Conservation (phyloP, 2,797 vertebrate genomes). For the Chelon labrosus region DNA sequence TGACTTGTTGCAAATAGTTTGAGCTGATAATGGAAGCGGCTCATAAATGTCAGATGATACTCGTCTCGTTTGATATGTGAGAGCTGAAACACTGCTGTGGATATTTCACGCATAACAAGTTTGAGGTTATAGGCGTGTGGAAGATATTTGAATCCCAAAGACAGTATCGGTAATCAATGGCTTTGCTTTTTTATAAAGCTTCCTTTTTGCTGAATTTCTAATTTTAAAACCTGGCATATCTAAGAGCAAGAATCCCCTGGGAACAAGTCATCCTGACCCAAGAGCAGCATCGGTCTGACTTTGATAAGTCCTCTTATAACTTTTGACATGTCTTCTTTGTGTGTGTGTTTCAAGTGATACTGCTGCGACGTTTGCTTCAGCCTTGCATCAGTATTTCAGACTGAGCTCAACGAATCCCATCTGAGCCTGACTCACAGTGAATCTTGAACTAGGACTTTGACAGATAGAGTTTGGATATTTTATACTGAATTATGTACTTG, state of each 20-base stretch:
- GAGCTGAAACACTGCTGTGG: slow-evolving; percentile 13
- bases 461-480: not conserved
- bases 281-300: slow-evolving; percentile 15
- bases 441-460: not conserved
- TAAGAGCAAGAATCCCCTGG: slow-evolving; percentile 5
- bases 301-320: slow-evolving; percentile 11
- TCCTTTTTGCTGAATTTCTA: slow-evolving; percentile 1
- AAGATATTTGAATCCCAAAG: slow-evolving; percentile 14
- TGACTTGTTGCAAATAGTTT: slow-evolving; percentile 2
- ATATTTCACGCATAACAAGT: slow-evolving; percentile 20
- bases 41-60: slow-evolving; percentile 26
- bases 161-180: not conserved
- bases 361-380: slow-evolving; percentile 8
- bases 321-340: slow-evolving; percentile 3
- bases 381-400: slow-evolving; percentile 10
- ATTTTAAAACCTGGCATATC: not conserved
- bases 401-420: not conserved
- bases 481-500: no score
- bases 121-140: slow-evolving; percentile 8
- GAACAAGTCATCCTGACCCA: not conserved
- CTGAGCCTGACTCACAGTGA: slow-evolving; percentile 17
- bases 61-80: slow-evolving; percentile 27
- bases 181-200: not conserved
- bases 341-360: slow-evolving; percentile 12
- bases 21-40: slow-evolving; percentile 11